phyloP scores from a whole-genome alignment of 2,113 vertebrate genomes.

The Capricornis sumatraensis region DNA sequence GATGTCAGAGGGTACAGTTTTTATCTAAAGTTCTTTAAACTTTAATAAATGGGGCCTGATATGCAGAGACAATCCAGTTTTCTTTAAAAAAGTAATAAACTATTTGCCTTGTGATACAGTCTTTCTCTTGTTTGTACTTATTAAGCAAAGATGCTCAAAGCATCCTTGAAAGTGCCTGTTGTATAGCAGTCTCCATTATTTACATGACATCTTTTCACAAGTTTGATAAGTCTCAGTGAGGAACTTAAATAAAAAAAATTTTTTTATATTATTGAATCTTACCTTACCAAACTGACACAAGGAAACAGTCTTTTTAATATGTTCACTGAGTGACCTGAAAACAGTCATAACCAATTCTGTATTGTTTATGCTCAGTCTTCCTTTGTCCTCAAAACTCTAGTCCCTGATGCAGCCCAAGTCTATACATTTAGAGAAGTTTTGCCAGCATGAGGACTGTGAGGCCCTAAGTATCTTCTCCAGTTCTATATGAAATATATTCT shows the following conservation, averaged over 20 bases:
- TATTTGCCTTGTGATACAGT: neutral
- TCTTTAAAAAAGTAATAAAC: neutral
- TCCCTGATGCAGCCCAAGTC: neutral
- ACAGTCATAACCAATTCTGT: neutral
- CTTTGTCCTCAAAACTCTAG: neutral
- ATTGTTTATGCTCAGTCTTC: neutral
- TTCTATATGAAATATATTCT: neutral
- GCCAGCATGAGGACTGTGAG: neutral
- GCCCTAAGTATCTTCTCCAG: neutral
- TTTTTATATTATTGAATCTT: neutral
- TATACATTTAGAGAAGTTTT: neutral
- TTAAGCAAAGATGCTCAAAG: neutral
- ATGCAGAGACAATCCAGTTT: neutral
- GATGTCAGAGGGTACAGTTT: neutral
- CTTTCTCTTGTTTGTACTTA: neutral
- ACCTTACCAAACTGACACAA: neutral
- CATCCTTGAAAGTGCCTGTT: neutral
- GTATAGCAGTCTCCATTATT: neutral
- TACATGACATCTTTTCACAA: neutral
- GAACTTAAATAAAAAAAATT: neutral
- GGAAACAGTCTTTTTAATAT: neutral
- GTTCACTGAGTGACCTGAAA: neutral
- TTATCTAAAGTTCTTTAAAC: neutral
- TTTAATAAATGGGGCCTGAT: neutral
- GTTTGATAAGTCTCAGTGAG: neutral